Conservation (phyloP, 2,797 vertebrate genomes). For the Spinus olivaceus region DNA sequence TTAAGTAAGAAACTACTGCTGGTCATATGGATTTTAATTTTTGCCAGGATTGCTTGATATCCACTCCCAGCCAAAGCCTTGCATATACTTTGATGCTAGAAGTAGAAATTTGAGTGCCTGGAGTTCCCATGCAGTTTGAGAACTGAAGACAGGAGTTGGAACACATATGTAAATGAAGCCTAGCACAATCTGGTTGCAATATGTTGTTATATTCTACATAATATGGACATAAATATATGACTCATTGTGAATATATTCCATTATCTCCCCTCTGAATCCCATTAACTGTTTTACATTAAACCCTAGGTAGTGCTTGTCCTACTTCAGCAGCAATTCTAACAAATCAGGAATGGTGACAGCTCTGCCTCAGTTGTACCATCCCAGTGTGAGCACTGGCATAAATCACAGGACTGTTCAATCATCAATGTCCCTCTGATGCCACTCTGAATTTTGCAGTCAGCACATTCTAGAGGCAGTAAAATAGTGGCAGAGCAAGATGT, state of each 20-base stretch:
- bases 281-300: not conserved
- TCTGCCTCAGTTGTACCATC: not conserved
- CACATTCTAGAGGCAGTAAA: not conserved
- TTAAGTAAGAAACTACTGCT: not conserved
- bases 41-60: not conserved
- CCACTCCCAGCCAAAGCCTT: not conserved
- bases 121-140: not conserved
- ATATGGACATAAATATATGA: not conserved
- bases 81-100: not conserved
- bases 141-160: not conserved
- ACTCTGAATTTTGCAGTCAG: not conserved
- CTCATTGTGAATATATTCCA: not conserved
- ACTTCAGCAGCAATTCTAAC: not conserved
- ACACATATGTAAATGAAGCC: not conserved
- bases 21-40: not conserved
- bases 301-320: not conserved
- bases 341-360: not conserved
- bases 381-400: not conserved
- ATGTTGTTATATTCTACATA: not conserved
- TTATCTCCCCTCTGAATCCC: not conserved
- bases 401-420: not conserved
- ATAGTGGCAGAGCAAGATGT: not conserved
- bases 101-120: not conserved
- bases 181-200: not conserved
- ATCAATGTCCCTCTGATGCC: not conserved